phyloP scores from a whole-genome alignment of 2,797 vertebrate genomes.

The Arctocebus calabarensis region DNA sequence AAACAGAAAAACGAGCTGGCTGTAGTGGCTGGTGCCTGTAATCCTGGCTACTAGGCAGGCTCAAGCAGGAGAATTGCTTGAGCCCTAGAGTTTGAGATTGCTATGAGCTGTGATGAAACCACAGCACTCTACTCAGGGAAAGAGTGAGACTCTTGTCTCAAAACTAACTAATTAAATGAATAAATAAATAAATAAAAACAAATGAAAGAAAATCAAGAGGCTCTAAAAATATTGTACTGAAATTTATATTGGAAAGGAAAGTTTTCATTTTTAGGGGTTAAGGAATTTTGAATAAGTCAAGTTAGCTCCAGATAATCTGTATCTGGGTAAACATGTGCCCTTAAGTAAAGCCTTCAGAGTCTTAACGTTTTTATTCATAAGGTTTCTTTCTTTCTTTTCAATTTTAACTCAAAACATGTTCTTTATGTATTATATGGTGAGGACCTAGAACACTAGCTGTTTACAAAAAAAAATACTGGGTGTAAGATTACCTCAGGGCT shows the following conservation, averaged over 20 bases:
- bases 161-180: no score
- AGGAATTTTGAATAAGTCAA: not conserved
- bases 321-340: not conserved
- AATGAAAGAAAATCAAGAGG: constrained; percentile 24
- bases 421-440: not conserved
- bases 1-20: no score
- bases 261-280: constrained; percentile 3
- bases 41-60: no score
- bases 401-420: constrained; percentile 27
- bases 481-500: constrained; percentile 8
- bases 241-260: not conserved
- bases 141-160: no score
- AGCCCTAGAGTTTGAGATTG: no score
- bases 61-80: no score
- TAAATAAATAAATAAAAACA: no score
- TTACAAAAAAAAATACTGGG: not conserved
- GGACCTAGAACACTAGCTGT: not conserved
- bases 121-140: no score
- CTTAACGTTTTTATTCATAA: constrained; percentile 3
- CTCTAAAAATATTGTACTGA: constrained; percentile 15
- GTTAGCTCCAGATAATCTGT: not conserved
- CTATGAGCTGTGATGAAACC: no score
- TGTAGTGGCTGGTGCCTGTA: no score
- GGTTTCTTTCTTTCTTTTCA: constrained; percentile 23
- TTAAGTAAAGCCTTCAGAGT: not conserved